These are phyloP conservation scores for Archilochus colubris DNA, from an alignment of 2,113 vertebrate species.

Conservation along the genomic window DNA sequence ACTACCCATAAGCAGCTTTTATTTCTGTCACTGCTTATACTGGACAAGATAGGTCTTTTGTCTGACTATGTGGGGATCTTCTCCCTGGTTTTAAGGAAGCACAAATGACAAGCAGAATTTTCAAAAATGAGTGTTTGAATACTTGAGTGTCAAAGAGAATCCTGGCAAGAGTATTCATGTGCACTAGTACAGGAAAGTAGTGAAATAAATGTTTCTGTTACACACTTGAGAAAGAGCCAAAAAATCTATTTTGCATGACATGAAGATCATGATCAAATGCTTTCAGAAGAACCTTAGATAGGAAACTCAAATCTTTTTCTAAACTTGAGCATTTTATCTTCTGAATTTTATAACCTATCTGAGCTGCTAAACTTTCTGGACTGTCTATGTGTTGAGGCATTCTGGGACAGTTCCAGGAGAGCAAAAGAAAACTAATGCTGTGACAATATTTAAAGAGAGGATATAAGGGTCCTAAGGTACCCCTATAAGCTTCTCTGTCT, in stretches of 20 bases:
- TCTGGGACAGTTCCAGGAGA: background rate
- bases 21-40: background rate
- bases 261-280: background rate
- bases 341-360: background rate
- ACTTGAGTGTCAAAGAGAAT: background rate
- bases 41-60: background rate
- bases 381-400: background rate
- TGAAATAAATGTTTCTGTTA: background rate
- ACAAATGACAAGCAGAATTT: background rate
- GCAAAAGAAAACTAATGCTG: background rate
- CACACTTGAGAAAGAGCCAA: background rate
- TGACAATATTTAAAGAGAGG: background rate
- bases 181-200: background rate
- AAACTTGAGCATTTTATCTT: background rate
- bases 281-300: background rate
- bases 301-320: background rate
- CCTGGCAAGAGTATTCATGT: background rate
- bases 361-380: background rate
- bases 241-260: background rate
- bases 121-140: background rate
- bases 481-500: background rate
- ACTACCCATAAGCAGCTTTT: background rate
- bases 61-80: background rate
- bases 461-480: background rate
- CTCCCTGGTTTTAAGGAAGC: background rate